Percentiles rank a stretch among this genome's conserved stretches.
These are phyloP conservation scores for Ophioninae sp. DNA, from an alignment of 2,888 invertebrate genomes.

Conservation along the genomic window DNA sequence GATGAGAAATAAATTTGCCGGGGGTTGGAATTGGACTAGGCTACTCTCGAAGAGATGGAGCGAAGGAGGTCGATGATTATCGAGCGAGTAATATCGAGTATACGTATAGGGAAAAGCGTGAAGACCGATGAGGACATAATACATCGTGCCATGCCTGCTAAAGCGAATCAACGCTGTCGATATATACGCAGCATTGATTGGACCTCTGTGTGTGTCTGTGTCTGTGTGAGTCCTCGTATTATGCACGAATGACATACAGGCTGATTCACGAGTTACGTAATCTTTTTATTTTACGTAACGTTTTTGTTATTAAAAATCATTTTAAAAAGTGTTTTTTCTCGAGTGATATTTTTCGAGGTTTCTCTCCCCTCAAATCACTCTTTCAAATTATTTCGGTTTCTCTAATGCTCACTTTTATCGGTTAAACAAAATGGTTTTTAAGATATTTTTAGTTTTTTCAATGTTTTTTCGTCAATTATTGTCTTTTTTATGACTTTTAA, in stretches of 20 bases:
- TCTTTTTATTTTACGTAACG: no score
- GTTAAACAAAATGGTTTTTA: no score
- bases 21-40: conserved; percentile 50
- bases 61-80: conserved; percentile 61
- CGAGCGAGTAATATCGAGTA: conserved; percentile 51
- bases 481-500: no score
- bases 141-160: conserved; percentile 43
- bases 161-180: conserved; percentile 55
- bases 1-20: conserved; percentile 9
- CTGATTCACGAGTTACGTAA: not conserved
- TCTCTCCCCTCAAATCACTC: no score
- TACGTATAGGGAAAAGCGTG: conserved; percentile 22
- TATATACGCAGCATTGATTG: conserved; percentile 35
- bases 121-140: conserved; percentile 51
- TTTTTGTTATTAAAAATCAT: no score
- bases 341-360: no score
- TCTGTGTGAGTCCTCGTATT: conserved; percentile 1
- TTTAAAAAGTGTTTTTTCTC: no score
- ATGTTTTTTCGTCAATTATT: no score
- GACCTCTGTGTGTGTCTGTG: no score
- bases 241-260: not conserved
- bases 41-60: conserved; percentile 56
- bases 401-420: no score
- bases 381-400: no score
- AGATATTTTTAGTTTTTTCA: no score